A percentile compares a stretch with the other conserved stretches of the same genome.
These are phyloP conservation scores for Phrynocephalus guinanensis DNA, from an alignment of 2,797 vertebrate genomes.

Conservation along the genomic window DNA sequence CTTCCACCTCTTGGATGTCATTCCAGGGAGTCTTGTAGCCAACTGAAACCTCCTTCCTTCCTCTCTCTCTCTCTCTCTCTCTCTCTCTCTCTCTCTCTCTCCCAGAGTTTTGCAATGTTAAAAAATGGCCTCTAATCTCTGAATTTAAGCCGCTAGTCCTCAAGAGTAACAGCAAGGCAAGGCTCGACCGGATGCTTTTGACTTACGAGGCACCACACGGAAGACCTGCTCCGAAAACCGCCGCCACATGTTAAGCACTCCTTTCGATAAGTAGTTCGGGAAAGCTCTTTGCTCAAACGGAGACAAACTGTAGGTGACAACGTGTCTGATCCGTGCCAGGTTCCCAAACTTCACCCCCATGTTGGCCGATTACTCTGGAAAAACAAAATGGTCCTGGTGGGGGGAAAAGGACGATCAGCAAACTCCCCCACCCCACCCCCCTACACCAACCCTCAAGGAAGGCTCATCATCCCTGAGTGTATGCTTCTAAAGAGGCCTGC, in stretches of 20 bases:
- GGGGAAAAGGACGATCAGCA: rapidly evolving
- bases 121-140: neutral
- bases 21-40: neutral
- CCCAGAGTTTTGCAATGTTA: neutral
- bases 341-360: slow-evolving; percentile 30
- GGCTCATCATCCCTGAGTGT: no score
- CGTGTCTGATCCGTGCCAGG: neutral
- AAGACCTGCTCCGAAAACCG: neutral
- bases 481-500: no score
- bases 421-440: no score
- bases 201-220: slow-evolving; percentile 34
- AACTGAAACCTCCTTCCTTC: neutral
- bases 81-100: neutral
- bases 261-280: neutral
- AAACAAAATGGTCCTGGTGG: neutral
- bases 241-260: neutral
- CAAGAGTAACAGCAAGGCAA: neutral
- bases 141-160: neutral
- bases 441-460: no score
- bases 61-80: no score
- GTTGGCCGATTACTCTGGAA: neutral
- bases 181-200: neutral
- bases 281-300: slow-evolving; percentile 24
- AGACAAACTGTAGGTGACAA: slow-evolving; percentile 28
- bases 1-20: no score